phyloP scores from a whole-genome alignment of 2,797 vertebrate species.

The Lophius americanus region DNA sequence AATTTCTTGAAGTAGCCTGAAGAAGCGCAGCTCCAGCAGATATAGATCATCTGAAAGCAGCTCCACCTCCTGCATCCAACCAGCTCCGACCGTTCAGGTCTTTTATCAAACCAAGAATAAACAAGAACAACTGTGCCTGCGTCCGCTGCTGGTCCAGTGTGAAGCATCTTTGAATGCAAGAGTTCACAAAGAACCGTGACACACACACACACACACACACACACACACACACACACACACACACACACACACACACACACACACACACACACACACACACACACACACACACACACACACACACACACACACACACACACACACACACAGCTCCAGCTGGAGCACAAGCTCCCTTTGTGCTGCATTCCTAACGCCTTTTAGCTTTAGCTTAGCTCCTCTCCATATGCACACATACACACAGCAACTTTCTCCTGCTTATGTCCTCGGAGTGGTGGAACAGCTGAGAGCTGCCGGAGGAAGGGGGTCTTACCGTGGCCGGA shows the following conservation, averaged over 20 bases:
- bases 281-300: constrained; percentile 63
- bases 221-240: constrained; percentile 39
- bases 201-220: constrained; percentile 61
- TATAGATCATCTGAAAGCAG: constrained; percentile 2
- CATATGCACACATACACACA: constrained; percentile 52
- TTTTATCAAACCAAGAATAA: background rate
- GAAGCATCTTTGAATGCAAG: constrained; percentile 62
- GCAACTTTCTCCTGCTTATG: constrained; percentile 80
- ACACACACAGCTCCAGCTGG: constrained; percentile 67
- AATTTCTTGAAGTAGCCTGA: background rate
- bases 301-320: constrained; percentile 43
- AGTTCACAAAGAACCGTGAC: constrained; percentile 67
- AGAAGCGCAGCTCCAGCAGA: constrained; percentile 9
- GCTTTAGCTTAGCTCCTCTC: constrained; percentile 68
- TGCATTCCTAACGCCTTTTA: constrained; percentile 76
- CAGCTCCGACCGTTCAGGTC: constrained; percentile 5
- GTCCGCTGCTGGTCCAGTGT: constrained; percentile 36
- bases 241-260: constrained; percentile 45
- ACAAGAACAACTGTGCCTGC: constrained; percentile 18
- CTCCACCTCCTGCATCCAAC: constrained; percentile 12
- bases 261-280: constrained; percentile 35
- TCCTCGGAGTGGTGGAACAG: constrained; percentile 68
- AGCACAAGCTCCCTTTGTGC: constrained; percentile 83
- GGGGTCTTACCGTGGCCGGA: constrained; percentile 77
- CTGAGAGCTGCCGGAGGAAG: constrained; percentile 51